These are phyloP conservation scores for Tragulus kanchil DNA, from an alignment of 2,113 vertebrate species.

Conservation along the genomic window DNA sequence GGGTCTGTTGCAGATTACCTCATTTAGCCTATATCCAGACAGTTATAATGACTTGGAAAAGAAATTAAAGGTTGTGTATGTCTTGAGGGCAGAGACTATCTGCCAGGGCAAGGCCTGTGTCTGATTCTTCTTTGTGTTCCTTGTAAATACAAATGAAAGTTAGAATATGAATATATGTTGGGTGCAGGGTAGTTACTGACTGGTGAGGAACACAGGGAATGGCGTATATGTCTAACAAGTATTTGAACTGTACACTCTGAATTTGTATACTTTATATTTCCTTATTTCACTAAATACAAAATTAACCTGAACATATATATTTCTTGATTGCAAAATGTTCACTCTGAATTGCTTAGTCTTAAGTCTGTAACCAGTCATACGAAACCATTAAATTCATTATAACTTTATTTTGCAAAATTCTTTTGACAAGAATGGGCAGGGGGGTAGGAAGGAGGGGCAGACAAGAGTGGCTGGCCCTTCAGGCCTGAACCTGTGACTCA, in stretches of 20 bases:
- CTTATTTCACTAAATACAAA: conserved; percentile 30
- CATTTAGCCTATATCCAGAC: background rate
- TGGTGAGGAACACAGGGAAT: background rate
- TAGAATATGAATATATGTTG: background rate
- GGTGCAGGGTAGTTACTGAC: background rate
- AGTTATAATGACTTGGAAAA: background rate
- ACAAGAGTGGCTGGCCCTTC: background rate
- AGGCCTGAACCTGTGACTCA: background rate
- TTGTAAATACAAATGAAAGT: background rate
- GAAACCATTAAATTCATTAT: background rate
- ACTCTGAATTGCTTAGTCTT: background rate
- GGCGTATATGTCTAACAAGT: background rate
- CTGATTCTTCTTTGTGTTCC: background rate
- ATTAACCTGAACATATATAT: background rate
- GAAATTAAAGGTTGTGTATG: background rate
- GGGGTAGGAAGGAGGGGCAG: rapidly evolving
- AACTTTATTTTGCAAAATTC: conserved; percentile 17
- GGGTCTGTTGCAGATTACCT: background rate
- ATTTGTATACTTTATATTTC: background rate
- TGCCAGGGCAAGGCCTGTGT: background rate
- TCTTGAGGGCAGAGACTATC: background rate
- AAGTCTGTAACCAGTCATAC: background rate
- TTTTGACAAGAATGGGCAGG: background rate
- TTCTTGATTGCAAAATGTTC: conserved; percentile 19
- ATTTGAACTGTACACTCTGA: background rate